Evolutionary conservation across 1,140 invertebrate species (phyloP).

Genomic region (Aphelinus certus): DNA sequence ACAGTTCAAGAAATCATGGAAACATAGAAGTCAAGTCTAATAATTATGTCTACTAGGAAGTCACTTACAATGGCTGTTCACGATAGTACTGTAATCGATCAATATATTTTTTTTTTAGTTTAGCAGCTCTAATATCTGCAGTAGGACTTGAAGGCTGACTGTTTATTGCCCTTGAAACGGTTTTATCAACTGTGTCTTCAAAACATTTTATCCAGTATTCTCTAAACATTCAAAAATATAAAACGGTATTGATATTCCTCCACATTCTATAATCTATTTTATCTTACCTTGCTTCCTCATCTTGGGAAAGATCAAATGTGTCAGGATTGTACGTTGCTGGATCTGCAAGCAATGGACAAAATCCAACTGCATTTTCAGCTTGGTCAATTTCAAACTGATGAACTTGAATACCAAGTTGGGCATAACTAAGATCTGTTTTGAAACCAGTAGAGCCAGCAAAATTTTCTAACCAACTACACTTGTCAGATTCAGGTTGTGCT

Average conservation of each 20-base stretch:
- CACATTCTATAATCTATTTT: neutral
- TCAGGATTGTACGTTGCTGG: slow-evolving; percentile 55
- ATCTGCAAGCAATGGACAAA: slow-evolving; percentile 74
- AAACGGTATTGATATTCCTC: slow-evolving; percentile 7
- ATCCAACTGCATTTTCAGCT: slow-evolving; percentile 70
- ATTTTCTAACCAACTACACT: slow-evolving; percentile 80
- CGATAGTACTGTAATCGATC: slow-evolving; percentile 80
- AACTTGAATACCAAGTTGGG: slow-evolving; percentile 63
- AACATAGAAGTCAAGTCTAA: neutral
- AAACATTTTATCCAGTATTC: slow-evolving; percentile 95
- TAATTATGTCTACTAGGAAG: neutral
- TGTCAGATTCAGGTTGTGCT: slow-evolving; percentile 70
- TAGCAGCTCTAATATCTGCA: slow-evolving; percentile 80
- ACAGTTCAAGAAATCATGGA: slow-evolving; percentile 10
- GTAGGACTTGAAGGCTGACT: slow-evolving; percentile 80
- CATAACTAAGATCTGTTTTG: slow-evolving; percentile 64
- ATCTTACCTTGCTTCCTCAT: slow-evolving; percentile 74
- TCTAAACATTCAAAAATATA: slow-evolving; percentile 58
- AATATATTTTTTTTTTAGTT: slow-evolving; percentile 87
- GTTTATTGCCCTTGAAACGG: slow-evolving; percentile 77
- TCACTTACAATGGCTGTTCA: slow-evolving; percentile 81
- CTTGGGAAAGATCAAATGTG: slow-evolving; percentile 49
- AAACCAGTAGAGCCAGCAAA: slow-evolving; percentile 79
- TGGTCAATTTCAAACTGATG: slow-evolving; percentile 78
- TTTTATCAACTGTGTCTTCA: slow-evolving; percentile 81